These are phyloP conservation scores for Psittacara wagleri DNA, from an alignment of 2,113 vertebrate species.

Conservation along the genomic window DNA sequence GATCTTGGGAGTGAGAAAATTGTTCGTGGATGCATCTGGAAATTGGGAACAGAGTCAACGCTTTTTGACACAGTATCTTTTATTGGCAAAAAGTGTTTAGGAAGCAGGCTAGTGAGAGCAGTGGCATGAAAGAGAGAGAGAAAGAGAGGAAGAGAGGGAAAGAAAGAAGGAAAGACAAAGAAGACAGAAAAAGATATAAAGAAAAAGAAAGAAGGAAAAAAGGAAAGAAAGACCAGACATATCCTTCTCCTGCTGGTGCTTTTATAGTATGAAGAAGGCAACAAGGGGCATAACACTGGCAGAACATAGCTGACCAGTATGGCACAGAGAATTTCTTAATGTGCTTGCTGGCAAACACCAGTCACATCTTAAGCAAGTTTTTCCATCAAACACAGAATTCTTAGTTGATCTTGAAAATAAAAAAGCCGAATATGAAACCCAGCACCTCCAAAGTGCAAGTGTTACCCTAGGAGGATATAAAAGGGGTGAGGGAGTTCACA, in stretches of 20 bases:
- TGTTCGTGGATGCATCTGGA: background rate
- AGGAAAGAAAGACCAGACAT: background rate
- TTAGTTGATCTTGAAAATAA: background rate
- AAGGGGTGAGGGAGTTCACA: background rate
- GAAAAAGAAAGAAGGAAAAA: background rate
- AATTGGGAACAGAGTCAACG: background rate
- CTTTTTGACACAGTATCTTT: background rate
- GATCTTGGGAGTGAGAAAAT: background rate
- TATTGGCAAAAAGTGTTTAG: background rate
- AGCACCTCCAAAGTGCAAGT: background rate
- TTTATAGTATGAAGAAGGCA: background rate
- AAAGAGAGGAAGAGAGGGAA: background rate
- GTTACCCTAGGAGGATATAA: background rate
- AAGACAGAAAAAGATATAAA: no score
- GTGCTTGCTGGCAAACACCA: background rate
- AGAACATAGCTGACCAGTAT: background rate
- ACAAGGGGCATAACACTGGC: background rate
- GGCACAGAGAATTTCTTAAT: background rate
- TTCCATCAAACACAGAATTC: background rate
- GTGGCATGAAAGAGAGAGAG: background rate
- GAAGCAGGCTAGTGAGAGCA: background rate
- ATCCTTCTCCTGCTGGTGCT: background rate
- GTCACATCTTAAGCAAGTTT: background rate
- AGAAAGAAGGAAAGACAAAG: background rate
- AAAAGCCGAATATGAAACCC: background rate